Percentiles rank a stretch among this genome's conserved stretches.
Conservation (phyloP, 2,113 vertebrate species). For the Eptatretus burgeri region DNA sequence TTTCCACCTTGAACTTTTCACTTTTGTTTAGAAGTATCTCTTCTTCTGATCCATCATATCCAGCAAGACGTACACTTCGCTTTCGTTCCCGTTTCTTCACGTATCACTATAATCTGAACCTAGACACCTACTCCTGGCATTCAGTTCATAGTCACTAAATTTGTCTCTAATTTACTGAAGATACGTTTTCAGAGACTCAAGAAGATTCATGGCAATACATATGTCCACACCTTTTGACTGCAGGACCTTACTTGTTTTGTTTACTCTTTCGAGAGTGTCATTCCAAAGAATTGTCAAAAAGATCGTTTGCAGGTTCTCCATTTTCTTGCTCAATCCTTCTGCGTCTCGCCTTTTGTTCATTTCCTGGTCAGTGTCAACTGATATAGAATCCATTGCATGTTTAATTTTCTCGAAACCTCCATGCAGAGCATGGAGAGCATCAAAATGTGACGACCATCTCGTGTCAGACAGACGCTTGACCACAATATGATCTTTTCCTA, state of each 20-base stretch:
- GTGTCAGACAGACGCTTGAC: slow-evolving; percentile 7
- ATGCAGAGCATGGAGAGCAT: slow-evolving; percentile 6
- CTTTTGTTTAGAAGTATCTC: too few species aligned
- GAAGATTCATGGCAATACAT: too few species aligned
- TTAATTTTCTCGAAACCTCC: background rate
- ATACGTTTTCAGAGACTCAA: too few species aligned
- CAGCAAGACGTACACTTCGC: too few species aligned
- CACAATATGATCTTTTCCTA: background rate
- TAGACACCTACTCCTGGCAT: too few species aligned
- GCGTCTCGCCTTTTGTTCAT: slow-evolving; percentile 1
- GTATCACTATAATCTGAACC: too few species aligned
- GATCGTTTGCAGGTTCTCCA: background rate
- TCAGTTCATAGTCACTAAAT: too few species aligned
- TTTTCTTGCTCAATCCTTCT: slow-evolving; percentile 9
- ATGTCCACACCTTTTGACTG: too few species aligned
- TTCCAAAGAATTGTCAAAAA: slow-evolving; percentile 8
- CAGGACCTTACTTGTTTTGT: background rate
- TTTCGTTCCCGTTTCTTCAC: too few species aligned
- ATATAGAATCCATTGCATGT: slow-evolving; percentile 7
- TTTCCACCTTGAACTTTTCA: too few species aligned
- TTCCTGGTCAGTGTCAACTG: slow-evolving; percentile 6
- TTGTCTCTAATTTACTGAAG: too few species aligned
- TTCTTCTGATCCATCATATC: too few species aligned
- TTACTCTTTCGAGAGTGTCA: slow-evolving; percentile 2
- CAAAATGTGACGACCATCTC: slow-evolving; percentile 7